Evolutionary conservation across 2,113 vertebrate genomes (phyloP).

Genomic region (Cheirogaleus medius): DNA sequence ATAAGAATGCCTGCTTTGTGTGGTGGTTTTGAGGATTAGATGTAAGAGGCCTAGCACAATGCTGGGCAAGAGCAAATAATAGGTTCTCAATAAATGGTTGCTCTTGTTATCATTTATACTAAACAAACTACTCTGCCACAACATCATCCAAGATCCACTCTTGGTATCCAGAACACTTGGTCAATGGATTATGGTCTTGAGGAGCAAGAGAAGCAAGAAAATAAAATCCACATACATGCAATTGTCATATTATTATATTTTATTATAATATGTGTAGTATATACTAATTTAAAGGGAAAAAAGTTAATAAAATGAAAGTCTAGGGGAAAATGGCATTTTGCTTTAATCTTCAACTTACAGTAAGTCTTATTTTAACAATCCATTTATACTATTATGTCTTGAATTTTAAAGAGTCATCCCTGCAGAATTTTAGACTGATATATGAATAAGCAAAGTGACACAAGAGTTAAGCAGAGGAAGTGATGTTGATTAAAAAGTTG

Average conservation of each 20-base stretch:
- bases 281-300: not conserved
- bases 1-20: not conserved
- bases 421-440: slow-evolving; percentile 26
- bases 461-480: not conserved
- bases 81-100: not conserved
- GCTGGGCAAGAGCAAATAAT: not conserved
- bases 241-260: not conserved
- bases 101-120: not conserved
- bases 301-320: slow-evolving; percentile 4
- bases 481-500: not conserved
- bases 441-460: not conserved
- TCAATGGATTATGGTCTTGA: not conserved
- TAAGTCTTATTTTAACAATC: slow-evolving; percentile 39
- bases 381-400: slow-evolving; percentile 2
- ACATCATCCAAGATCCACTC: not conserved
- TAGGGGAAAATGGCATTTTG: slow-evolving; percentile 12
- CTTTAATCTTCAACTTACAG: slow-evolving; percentile 17
- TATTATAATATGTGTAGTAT: slow-evolving; percentile 27
- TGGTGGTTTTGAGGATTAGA: not conserved
- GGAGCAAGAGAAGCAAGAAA: not conserved
- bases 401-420: not conserved
- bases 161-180: not conserved
- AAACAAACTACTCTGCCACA: not conserved
- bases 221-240: slow-evolving; percentile 1
- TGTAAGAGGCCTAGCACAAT: not conserved